Evolutionary conservation across 2,888 invertebrate genomes (phyloP).

Genomic region (Athalia cordata): DNA sequence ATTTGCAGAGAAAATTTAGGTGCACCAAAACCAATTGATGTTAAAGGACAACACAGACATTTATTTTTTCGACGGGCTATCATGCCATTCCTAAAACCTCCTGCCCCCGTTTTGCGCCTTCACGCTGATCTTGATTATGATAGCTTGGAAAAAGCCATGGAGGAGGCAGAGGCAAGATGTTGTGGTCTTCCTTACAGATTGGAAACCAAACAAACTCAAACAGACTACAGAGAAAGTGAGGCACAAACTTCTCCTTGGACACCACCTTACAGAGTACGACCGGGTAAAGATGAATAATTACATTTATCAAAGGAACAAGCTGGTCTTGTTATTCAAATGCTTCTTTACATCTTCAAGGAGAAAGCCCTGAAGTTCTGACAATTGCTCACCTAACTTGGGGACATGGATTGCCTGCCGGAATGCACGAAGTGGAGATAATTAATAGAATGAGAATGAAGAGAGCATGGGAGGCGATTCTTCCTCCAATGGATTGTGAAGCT

Average conservation of each 20-base stretch:
- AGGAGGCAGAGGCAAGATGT: constrained; percentile 51
- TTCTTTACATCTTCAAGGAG: constrained; percentile 50
- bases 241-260: constrained; percentile 88
- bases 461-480: constrained; percentile 79
- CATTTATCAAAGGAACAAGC: no score
- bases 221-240: constrained; percentile 84
- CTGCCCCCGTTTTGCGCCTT: constrained; percentile 48
- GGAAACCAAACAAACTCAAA: constrained; percentile 77
- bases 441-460: constrained; percentile 82
- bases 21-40: background rate
- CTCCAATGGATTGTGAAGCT: constrained; percentile 75
- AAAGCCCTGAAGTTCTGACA: constrained; percentile 80
- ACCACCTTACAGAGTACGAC: constrained; percentile 76
- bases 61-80: constrained; percentile 50
- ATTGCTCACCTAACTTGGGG: constrained; percentile 80
- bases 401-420: constrained; percentile 79
- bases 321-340: no score
- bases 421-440: constrained; percentile 79
- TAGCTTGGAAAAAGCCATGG: constrained; percentile 44
- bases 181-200: constrained; percentile 47
- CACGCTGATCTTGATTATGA: constrained; percentile 46
- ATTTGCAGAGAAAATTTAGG: constrained; percentile 1
- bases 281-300: constrained; percentile 62
- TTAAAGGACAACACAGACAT: constrained; percentile 25
- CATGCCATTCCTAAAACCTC: constrained; percentile 51